phyloP scores from a whole-genome alignment of 1,140 invertebrate species.

The Scaptomyza graminum region DNA sequence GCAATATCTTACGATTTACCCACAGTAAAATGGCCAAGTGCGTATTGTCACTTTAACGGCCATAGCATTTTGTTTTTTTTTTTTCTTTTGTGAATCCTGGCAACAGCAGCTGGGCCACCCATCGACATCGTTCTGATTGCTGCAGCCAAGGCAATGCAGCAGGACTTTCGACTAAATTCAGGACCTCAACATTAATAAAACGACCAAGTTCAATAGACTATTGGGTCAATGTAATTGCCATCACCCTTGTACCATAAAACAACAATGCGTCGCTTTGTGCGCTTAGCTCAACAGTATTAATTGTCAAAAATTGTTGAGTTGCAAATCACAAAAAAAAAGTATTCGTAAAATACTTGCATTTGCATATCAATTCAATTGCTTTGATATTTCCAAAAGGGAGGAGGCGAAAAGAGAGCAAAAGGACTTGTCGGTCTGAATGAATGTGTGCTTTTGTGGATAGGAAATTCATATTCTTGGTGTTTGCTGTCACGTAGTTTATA shows the following conservation, averaged over 20 bases:
- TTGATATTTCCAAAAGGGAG: too few relatives aligned
- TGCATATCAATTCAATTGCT: too few relatives aligned
- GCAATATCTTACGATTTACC: not conserved
- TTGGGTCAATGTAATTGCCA: conserved; percentile 33
- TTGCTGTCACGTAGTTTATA: too few relatives aligned
- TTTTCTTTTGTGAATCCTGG: conserved; percentile 25
- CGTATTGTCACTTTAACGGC: conserved; percentile 45
- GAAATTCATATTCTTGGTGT: too few relatives aligned
- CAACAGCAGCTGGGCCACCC: conserved; percentile 45
- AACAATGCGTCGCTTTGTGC: not conserved
- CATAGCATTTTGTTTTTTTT: conserved; percentile 14
- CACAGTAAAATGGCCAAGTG: conserved; percentile 27
- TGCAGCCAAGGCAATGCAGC: conserved; percentile 26
- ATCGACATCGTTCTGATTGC: conserved; percentile 37
- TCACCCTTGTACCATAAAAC: not conserved
- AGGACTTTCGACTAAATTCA: conserved; percentile 22
- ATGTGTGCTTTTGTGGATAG: too few relatives aligned
- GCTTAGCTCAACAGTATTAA: not conserved
- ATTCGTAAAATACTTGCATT: too few relatives aligned
- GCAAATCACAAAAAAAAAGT: too few relatives aligned
- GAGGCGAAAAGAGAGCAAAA: too few relatives aligned
- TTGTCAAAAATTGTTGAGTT: not conserved
- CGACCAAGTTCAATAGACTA: conserved; percentile 15
- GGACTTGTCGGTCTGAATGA: too few relatives aligned
- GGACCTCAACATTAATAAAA: conserved; percentile 22